Percentiles rank a stretch among this genome's conserved stretches.
These are phyloP conservation scores for Phalacrocorax carbo DNA, from an alignment of 2,113 vertebrate genomes.

Conservation along the genomic window DNA sequence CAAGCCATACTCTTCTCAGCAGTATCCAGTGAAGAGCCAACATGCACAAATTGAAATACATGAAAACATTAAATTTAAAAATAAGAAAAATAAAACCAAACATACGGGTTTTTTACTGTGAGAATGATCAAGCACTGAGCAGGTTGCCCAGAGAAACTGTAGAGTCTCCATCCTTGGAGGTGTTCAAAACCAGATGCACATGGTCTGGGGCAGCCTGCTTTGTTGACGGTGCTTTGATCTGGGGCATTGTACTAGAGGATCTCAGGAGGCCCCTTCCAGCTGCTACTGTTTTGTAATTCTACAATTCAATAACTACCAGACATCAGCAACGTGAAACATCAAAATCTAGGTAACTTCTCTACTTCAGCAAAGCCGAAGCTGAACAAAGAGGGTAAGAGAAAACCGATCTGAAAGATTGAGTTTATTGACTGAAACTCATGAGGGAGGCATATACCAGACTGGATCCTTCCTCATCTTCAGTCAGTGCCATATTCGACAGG, in stretches of 20 bases:
- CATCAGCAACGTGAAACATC: neutral
- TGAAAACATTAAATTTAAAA: neutral
- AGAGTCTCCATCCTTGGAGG: neutral
- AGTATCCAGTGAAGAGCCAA: neutral
- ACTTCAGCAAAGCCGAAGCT: neutral
- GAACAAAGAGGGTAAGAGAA: neutral
- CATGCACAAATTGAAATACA: neutral
- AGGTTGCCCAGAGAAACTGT: neutral
- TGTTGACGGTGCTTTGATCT: neutral
- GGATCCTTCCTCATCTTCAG: neutral
- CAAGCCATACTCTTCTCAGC: neutral
- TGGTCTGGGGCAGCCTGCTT: neutral
- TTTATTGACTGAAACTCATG: conserved; percentile 7
- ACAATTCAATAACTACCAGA: neutral
- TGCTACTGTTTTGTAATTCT: neutral
- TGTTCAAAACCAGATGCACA: neutral
- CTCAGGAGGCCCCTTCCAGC: neutral
- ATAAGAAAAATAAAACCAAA: neutral
- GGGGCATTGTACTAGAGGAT: neutral
- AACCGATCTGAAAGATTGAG: neutral
- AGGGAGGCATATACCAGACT: neutral
- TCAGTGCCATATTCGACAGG: conserved; percentile 92
- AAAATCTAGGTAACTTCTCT: neutral
- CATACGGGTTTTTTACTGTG: neutral
- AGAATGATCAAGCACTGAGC: neutral